These are phyloP conservation scores for Ursus arctos DNA, from an alignment of 2,113 vertebrate species.

Conservation along the genomic window DNA sequence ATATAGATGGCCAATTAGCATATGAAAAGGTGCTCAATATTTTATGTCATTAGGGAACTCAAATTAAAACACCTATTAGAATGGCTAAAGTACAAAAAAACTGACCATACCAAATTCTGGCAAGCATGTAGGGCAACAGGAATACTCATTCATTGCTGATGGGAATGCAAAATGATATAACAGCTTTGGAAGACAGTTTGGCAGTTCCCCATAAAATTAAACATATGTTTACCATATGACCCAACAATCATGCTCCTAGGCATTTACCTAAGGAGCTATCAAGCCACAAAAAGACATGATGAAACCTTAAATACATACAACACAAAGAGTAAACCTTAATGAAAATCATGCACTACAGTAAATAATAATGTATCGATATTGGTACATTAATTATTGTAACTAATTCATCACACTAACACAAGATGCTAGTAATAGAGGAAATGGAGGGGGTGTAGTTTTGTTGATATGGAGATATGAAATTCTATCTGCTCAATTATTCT, in stretches of 20 bases:
- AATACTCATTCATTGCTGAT: neutral
- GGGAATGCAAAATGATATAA: neutral
- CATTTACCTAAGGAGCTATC: neutral
- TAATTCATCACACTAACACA: neutral
- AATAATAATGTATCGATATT: constrained; percentile 2
- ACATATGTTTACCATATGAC: neutral
- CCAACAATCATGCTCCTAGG: neutral
- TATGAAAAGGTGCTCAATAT: neutral
- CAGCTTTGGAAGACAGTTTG: neutral
- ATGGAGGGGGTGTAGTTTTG: neutral
- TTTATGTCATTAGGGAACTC: neutral
- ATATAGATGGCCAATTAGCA: neutral
- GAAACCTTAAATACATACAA: neutral
- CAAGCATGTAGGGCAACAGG: neutral
- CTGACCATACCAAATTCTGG: neutral
- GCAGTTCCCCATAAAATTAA: constrained; percentile 33
- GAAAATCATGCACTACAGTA: neutral
- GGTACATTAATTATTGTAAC: neutral
- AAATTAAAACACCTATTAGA: neutral
- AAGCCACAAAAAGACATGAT: neutral
- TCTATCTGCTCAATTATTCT: constrained; percentile 17
- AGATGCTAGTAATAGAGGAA: constrained; percentile 43
- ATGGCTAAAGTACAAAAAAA: neutral
- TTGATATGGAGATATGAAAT: neutral
- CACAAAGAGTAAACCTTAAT: constrained; percentile 38